These are phyloP conservation scores for Lumbricus terrestris DNA, from an alignment of 2,888 invertebrate genomes.

Conservation along the genomic window DNA sequence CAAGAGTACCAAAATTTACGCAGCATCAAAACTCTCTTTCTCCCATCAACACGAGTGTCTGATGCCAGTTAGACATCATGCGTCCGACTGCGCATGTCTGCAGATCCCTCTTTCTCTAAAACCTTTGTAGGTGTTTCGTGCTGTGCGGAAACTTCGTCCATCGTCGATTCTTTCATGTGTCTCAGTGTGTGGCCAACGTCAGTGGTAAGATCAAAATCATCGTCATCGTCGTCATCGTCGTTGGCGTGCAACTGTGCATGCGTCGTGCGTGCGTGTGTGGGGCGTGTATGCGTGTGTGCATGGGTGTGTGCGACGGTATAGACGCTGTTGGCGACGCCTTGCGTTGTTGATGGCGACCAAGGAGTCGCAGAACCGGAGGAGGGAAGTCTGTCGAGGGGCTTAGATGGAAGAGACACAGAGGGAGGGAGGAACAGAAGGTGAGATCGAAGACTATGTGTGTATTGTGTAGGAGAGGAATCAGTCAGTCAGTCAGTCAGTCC, in stretches of 20 bases:
- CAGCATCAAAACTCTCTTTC: not conserved
- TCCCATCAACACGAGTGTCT: not conserved
- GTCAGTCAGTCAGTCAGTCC: too few species aligned
- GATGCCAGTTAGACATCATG: not conserved
- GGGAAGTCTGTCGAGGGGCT: too few species aligned
- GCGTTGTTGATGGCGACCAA: not conserved
- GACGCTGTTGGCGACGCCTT: not conserved
- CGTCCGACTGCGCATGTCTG: not conserved
- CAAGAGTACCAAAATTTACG: too few species aligned
- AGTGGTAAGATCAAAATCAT: not conserved
- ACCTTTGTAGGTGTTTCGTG: conserved; percentile 3
- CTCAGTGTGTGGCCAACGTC: not conserved
- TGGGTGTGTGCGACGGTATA: too few species aligned
- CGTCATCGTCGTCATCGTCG: too few species aligned
- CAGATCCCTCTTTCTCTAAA: not conserved
- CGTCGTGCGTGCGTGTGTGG: too few species aligned
- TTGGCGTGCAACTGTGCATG: not conserved
- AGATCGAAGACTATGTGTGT: too few species aligned
- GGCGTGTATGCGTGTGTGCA: too few species aligned
- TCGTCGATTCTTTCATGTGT: not conserved
- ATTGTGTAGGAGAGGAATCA: too few species aligned
- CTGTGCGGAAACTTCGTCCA: not conserved
- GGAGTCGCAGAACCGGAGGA: not conserved
- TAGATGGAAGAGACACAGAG: not conserved
- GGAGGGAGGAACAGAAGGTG: too few species aligned